Evolutionary conservation across 2,113 vertebrate genomes (phyloP), one percentile per base, ranked within the genome.

Genomic region (Oceanites oceanicus): DNA sequence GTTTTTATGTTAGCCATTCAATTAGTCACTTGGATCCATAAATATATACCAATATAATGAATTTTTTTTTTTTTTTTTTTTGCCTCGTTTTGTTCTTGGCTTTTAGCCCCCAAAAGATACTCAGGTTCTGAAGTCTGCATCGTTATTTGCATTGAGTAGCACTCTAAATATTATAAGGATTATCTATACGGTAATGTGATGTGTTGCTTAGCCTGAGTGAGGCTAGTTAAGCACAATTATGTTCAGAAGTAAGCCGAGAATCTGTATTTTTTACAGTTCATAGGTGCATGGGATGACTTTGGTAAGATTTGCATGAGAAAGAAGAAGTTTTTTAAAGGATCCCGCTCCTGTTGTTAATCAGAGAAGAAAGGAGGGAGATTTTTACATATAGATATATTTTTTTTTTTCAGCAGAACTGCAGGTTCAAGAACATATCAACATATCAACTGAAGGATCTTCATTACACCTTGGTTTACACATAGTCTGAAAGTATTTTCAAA

Each of bases 1-100:
- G 92, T 97, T 97, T 97, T 92, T 90, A 76, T 97, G 92, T 72
- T 77, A 91, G 76, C 62, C 88, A 79, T 87, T 95, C 94, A 96
- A 82, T 97, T 97, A 96, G 65, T 81, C 68, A 52, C 58, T 96
- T 92, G 90, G 72, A 84, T 96, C 61, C 72, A 80, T 83, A 96
- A 95, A 96, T 75, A 79, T 42, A 55, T 73, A 53, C 50, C 63
- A 45, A 70, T 49, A 65, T 53, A 4, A 63, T 75, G 58, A 62
- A 80, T 49, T 55, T 72, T 70, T 58, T 29, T 27, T 49, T 55
- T 72, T 70, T 58, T 29, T 27, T 56, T 75, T 62, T 61, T 47
- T 6, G 13, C 6, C 15, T 70, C 90, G 13, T 79, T 94, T 90
- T 83, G 3, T 50, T 95, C 29, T 62, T 86, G 38, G 13, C 9